Percentiles rank a stretch among this genome's conserved stretches.
Evolutionary conservation across 2,113 vertebrate species (phyloP).

Genomic region (Falcunculus frontatus): DNA sequence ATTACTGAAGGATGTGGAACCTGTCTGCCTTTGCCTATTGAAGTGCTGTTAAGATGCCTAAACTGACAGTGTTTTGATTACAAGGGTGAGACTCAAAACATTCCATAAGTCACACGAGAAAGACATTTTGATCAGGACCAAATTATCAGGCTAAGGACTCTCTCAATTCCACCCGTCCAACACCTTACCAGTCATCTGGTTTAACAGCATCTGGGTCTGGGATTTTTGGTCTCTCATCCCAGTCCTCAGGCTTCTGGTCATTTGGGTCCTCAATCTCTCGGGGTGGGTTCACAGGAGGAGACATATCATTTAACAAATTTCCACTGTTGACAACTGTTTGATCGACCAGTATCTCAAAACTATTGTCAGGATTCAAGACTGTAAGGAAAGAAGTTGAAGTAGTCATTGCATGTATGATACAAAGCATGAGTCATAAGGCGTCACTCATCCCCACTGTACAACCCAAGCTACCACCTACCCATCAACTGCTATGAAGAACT

Average conservation of each 20-base stretch:
- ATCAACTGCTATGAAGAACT: background rate
- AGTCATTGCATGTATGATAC: background rate
- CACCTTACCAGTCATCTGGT: slow-evolving; percentile 92
- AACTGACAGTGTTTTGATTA: background rate
- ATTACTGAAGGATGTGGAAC: background rate
- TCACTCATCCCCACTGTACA: background rate
- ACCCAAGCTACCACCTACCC: background rate
- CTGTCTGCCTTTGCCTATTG: background rate
- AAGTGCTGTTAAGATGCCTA: background rate
- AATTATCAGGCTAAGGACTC: background rate
- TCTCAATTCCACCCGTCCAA: background rate
- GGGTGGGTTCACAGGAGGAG: slow-evolving; percentile 88
- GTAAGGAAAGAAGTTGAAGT: background rate
- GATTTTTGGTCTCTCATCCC: slow-evolving; percentile 97
- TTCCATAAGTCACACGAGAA: background rate
- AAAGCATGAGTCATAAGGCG: background rate
- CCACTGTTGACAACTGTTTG: slow-evolving; percentile 92
- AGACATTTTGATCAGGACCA: background rate
- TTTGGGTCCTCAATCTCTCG: slow-evolving; percentile 96
- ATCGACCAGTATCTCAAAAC: slow-evolving; percentile 91
- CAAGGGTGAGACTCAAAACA: background rate
- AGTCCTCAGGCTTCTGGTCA: slow-evolving; percentile 94
- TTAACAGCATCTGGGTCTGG: slow-evolving; percentile 91
- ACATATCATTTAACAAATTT: slow-evolving; percentile 88
- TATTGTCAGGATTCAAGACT: slow-evolving; percentile 98